These are phyloP conservation scores for Acrocephalus arundinaceus DNA, from an alignment of 2,113 vertebrate species.

Conservation along the genomic window DNA sequence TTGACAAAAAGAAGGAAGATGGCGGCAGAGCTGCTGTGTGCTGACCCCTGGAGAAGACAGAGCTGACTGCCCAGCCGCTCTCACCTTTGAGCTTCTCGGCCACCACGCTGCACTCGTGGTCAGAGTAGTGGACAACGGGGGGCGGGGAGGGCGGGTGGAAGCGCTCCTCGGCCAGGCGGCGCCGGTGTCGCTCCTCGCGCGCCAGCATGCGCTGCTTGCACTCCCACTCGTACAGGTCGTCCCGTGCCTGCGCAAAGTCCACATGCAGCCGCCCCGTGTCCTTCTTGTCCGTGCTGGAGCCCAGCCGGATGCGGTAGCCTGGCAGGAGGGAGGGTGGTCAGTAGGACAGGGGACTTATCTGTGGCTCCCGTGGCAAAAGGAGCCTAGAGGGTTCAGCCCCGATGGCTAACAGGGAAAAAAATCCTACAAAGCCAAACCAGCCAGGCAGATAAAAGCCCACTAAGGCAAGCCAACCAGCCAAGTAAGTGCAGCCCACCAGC, in stretches of 20 bases:
- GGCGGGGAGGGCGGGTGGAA: slow-evolving; percentile 89
- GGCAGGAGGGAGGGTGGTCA: background rate
- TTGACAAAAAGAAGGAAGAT: background rate
- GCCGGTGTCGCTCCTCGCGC: slow-evolving; percentile 89
- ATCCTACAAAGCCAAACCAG: no score
- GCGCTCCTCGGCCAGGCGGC: slow-evolving; percentile 87
- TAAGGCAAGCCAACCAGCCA: background rate
- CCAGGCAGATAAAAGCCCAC: no score
- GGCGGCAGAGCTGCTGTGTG: accelerated
- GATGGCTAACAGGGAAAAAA: background rate
- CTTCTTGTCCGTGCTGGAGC: slow-evolving; percentile 96
- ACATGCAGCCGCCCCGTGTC: slow-evolving; percentile 92
- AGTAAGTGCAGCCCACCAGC: background rate
- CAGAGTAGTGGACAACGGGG: slow-evolving; percentile 91
- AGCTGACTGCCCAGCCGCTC: background rate
- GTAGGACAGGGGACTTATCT: accelerated
- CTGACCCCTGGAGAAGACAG: background rate
- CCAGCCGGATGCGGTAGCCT: slow-evolving; percentile 93
- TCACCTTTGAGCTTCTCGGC: slow-evolving; percentile 94
- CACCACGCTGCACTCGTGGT: slow-evolving; percentile 91
- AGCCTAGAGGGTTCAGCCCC: background rate
- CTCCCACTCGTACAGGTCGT: slow-evolving; percentile 97
- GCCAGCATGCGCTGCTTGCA: slow-evolving; percentile 93
- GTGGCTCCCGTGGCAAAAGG: background rate
- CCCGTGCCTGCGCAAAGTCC: slow-evolving; percentile 93